Evolutionary conservation across 2,797 vertebrate genomes (phyloP), one percentile per base, ranked within the genome.

Genomic region (Rhabdophis nuchalis): DNA sequence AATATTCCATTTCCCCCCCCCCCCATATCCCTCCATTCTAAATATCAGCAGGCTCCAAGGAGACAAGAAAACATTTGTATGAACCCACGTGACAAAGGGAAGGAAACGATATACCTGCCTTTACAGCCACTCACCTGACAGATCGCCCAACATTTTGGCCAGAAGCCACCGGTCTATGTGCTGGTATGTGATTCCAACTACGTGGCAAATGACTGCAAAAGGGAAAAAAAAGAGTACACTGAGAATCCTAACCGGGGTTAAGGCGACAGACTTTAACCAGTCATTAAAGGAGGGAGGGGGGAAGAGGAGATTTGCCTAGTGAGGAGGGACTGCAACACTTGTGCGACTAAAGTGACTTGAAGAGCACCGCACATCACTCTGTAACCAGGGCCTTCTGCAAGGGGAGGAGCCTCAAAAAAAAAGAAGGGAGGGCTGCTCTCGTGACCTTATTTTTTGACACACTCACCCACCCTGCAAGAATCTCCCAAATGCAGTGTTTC

Each of bases 171-270:
- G 98, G 94, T 99, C 98, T 0, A 99, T 99, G 96, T 98, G 98
- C 96, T 99, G 98, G 95, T 99, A 99, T 0, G 99, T 99, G 97
- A 99, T 99, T 57, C 99, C 99, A 94, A 99, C 98, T 0, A 99
- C 98, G 0, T 99, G 99, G 93, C 98, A 99, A 96, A 99, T 99
- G 94, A 99, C 99, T 99, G 96, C 0, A 9, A 82, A n/a, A 6
- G 53, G n/a, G 93, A n/a, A 60, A 85, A 93, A n/a, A 60, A 85
- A 20, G 58, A 56, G 23, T 18, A 23, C 0, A 77, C 32, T 77
- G n/a, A 72, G 64, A 72, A 36, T 36, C 14, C 7, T 77, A 41
- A 77, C 16, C 0, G n/a, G 32, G n/a, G 12, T 87, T 3, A 94
- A 50, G 58, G n/a, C 0, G 3, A 16, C 23, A 25, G 13, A 72